These are phyloP conservation scores for Watsonalla cultraria DNA, from an alignment of 2,888 invertebrate species.

Conservation along the genomic window DNA sequence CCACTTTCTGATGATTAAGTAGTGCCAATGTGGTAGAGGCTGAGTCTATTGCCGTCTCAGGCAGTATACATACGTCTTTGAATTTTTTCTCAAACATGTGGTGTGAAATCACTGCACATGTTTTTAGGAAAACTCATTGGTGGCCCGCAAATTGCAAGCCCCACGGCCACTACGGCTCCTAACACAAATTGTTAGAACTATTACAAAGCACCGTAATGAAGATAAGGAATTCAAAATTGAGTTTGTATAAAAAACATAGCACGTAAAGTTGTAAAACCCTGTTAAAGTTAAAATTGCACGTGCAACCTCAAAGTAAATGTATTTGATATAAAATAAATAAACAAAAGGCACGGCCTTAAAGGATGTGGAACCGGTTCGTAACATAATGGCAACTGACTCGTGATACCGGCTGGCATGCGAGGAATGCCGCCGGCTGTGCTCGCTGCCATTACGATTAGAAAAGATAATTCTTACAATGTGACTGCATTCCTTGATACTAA, in stretches of 20 bases:
- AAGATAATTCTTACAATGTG: conserved; percentile 17
- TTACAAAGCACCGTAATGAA: too few species aligned
- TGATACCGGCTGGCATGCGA: conserved; percentile 35
- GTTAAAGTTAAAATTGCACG: neutral
- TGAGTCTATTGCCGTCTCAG: too few species aligned
- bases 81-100: too few species aligned
- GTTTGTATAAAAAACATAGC: neutral
- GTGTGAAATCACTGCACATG: too few species aligned
- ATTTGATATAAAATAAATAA: conserved; percentile 34
- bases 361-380: conserved; percentile 55
- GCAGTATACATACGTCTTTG: too few species aligned
- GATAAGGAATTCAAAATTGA: too few species aligned
- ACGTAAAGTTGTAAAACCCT: neutral
- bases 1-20: too few species aligned
- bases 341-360: conserved; percentile 41
- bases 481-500: conserved; percentile 21
- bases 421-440: conserved; percentile 31
- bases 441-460: conserved; percentile 16
- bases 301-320: conserved; percentile 15
- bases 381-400: conserved; percentile 18
- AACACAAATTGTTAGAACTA: too few species aligned
- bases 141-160: too few species aligned
- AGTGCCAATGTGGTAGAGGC: too few species aligned
- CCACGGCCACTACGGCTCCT: too few species aligned
- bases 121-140: too few species aligned